Base-by-base conservation (phyloP, 1,140 invertebrate species). In the Paracyclopina nana region DNA sequence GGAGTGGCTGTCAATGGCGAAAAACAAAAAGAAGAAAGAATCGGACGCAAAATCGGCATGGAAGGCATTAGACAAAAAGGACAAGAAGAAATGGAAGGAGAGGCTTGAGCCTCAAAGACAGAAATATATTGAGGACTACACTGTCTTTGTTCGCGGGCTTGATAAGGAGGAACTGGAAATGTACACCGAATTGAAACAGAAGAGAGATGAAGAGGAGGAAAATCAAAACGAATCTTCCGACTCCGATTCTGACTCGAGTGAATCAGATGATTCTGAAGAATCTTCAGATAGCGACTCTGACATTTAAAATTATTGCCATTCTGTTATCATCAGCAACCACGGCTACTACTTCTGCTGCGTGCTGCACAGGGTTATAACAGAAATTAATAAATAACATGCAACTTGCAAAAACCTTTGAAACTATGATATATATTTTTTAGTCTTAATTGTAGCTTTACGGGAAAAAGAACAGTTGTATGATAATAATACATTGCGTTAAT, bases 131-230 rank as follows among this genome's bases (percentile, higher is more conserved):
- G 50, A 52, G 8, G 50, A 14, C 3, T 52, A 52, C 40, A 52
- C 50, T n/a, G 50, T 52, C 5, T 52, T 52, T 45, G 50, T 52
- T 28, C 50, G 50, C 14, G 50, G 38, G 14, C 25, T 52, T 3
- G 40, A 38, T 26, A 52, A 52, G 16, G 30, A 52, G 30, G 50
- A 52, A 26, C 25, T 52, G 6, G 50, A 52, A 22, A 12, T 52
- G 4, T 52, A 52, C 25, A 52, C 41, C 12, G 50, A 52, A 6
- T 18, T 52, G 16, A 52, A 52, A 16, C 16, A 18, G 22, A 44
- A 41, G 16, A 20, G 50, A 9, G 50, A 52, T 29, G 38, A 44
- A 9, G 50, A 52, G 12, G 50, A 52, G 28, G 50, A 52, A 25
- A 20, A 16, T 20, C 29, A n/a, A 9, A 50, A 50, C 38, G 30